These are phyloP conservation scores for Megatriorchis doriae DNA, from an alignment of 2,113 vertebrate species.

Conservation along the genomic window DNA sequence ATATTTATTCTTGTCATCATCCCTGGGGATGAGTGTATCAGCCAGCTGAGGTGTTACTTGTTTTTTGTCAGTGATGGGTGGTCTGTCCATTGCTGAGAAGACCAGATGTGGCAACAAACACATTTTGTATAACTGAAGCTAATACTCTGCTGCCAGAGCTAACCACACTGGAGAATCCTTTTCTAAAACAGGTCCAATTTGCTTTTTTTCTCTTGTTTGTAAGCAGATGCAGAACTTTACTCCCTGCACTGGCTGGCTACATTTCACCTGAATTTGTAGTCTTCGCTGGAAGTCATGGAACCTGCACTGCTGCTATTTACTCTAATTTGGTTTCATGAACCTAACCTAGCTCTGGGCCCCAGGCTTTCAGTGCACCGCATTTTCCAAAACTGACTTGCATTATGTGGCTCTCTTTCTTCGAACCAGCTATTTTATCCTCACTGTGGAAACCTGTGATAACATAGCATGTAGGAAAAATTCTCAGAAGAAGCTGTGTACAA, in stretches of 20 bases:
- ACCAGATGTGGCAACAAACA: too few relatives aligned
- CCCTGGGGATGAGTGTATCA: background rate
- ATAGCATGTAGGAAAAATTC: too few relatives aligned
- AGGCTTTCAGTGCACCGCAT: fast-evolving
- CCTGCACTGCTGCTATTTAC: background rate
- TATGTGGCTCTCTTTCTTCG: background rate
- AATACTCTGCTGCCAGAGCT: background rate
- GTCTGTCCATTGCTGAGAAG: background rate
- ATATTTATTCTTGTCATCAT: background rate
- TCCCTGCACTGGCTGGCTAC: background rate
- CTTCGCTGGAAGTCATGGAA: fast-evolving
- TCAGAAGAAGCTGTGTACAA: background rate
- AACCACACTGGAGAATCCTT: background rate
- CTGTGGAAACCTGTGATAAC: background rate
- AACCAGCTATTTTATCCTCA: background rate
- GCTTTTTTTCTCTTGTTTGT: background rate
- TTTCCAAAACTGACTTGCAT: background rate
- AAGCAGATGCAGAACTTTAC: background rate
- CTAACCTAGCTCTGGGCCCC: background rate
- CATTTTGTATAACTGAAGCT: fast-evolving
- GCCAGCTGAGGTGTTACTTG: background rate
- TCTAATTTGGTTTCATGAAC: background rate
- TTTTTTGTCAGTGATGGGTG: background rate
- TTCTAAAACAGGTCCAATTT: background rate
- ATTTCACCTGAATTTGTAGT: background rate